Evolutionary conservation across 2,113 vertebrate species (phyloP).

Genomic region (Lampris megalopsis): DNA sequence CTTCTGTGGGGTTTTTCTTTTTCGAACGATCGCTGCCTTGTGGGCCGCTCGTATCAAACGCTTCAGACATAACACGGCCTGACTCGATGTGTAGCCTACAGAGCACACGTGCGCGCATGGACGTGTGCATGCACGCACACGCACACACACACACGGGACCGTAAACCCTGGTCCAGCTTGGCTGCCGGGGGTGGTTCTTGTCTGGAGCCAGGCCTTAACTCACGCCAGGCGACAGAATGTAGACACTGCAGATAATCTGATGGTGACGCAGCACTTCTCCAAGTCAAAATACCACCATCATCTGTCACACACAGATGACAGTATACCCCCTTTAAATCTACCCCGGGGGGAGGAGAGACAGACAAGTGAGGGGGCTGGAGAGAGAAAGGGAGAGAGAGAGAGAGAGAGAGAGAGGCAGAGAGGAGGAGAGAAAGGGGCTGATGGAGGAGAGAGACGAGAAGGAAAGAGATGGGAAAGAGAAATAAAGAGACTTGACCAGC

Average conservation of each 20-base stretch:
- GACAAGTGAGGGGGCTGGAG: neutral
- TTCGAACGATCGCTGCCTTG: no score
- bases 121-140: no score
- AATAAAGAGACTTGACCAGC: neutral
- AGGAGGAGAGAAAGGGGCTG: neutral
- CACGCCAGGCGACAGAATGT: constrained; percentile 36
- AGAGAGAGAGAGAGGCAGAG: neutral
- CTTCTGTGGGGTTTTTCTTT: no score
- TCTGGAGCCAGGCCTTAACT: constrained; percentile 43
- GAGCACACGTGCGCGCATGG: no score
- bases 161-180: constrained; percentile 20
- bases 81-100: no score
- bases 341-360: neutral
- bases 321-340: constrained; percentile 38
- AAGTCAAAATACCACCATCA: constrained; percentile 45
- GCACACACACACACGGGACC: constrained; percentile 1
- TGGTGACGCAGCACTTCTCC: constrained; percentile 30
- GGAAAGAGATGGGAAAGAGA: neutral
- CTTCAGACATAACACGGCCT: no score
- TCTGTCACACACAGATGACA: constrained; percentile 40
- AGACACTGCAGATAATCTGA: constrained; percentile 27
- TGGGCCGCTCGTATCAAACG: no score
- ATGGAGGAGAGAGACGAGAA: neutral
- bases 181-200: constrained; percentile 12
- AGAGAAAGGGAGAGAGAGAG: neutral